phyloP scores from a whole-genome alignment of 92 coral and sea anemone genomes.

The Epizoanthus illoricatus region DNA sequence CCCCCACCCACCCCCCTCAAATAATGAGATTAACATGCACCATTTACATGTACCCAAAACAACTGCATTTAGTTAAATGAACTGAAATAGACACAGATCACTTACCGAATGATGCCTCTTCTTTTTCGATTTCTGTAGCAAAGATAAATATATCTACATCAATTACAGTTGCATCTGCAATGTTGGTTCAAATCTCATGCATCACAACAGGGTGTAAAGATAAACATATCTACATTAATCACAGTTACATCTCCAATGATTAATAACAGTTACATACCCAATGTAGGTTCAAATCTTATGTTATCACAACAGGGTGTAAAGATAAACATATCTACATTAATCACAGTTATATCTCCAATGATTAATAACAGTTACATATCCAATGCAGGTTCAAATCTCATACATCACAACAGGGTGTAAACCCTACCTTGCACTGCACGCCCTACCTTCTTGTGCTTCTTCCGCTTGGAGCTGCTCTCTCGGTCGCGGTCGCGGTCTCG shows the following conservation, averaged over 20 bases:
- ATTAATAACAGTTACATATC: too few relatives aligned
- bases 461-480: conserved; percentile 60
- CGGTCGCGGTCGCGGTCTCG: conserved; percentile 58
- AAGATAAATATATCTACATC: conserved; percentile 5
- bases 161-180: too few relatives aligned
- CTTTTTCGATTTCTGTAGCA: conserved; percentile 92
- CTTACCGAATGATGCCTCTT: conserved; percentile 95
- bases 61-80: not conserved
- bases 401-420: too few relatives aligned
- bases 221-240: not conserved
- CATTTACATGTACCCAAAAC: too few relatives aligned
- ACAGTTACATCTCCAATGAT: not conserved
- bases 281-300: too few relatives aligned
- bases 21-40: too few relatives aligned
- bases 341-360: too few relatives aligned
- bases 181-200: too few relatives aligned
- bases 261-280: too few relatives aligned
- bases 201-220: not conserved
- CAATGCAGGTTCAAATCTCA: conserved; percentile 16
- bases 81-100: not conserved
- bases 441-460: conserved; percentile 84
- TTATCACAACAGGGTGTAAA: too few relatives aligned
- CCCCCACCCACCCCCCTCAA: too few relatives aligned
- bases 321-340: conserved; percentile 1
- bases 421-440: not conserved